Percentiles rank a stretch among this genome's conserved stretches.
phyloP scores from a whole-genome alignment of 2,113 vertebrate species.

The Stictonetta naevosa region DNA sequence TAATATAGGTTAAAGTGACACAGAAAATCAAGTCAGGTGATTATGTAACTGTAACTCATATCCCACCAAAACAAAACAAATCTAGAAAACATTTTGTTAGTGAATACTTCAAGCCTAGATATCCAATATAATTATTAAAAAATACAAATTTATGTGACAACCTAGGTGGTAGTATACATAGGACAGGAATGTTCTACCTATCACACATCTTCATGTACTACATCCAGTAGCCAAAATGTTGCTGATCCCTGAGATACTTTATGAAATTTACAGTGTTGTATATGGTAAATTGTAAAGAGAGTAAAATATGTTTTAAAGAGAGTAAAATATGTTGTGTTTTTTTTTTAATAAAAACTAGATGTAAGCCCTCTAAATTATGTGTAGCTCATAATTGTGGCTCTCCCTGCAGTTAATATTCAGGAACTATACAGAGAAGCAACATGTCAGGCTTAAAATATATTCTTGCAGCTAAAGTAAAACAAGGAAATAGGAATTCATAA shows the following conservation, averaged over 20 bases:
- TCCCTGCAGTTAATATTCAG: background rate
- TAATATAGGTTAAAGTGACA: background rate
- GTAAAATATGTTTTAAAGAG: background rate
- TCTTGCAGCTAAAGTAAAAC: background rate
- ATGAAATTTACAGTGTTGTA: background rate
- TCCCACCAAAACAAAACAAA: background rate
- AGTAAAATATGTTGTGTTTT: background rate
- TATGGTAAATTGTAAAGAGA: background rate
- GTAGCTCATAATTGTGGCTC: background rate
- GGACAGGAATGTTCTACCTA: background rate
- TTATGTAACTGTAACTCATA: background rate
- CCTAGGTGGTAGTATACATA: background rate
- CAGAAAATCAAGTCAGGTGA: background rate
- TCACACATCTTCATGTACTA: background rate
- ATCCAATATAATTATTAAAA: background rate
- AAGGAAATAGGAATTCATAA: background rate
- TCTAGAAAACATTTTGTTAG: background rate
- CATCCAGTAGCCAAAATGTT: no score
- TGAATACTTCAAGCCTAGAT: background rate
- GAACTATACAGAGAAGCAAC: background rate
- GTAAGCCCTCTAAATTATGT: background rate
- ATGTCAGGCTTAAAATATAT: background rate
- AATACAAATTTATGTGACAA: background rate
- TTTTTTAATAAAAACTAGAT: background rate
- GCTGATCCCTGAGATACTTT: background rate